phyloP scores from a whole-genome alignment of 2,113 vertebrate genomes.

The Tragulus kanchil region DNA sequence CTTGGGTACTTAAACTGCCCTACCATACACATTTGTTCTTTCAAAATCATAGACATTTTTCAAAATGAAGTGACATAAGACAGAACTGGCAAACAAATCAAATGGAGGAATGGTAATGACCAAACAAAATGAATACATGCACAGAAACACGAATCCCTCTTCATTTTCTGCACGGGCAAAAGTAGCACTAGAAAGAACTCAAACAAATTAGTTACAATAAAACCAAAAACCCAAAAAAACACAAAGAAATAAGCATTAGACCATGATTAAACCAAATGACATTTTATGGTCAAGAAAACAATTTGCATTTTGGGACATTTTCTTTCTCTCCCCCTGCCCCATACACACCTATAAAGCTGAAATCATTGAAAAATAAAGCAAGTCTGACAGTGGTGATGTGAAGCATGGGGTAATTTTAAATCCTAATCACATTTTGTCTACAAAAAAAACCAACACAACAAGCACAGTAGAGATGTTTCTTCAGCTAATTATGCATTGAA shows the following conservation, averaged over 20 bases:
- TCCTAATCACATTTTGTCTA: conserved; percentile 40
- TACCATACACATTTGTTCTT: conserved; percentile 16
- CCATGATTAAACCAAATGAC: not conserved
- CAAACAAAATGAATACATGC: not conserved
- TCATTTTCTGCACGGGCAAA: conserved; percentile 11
- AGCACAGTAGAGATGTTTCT: not conserved
- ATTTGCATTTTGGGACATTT: not conserved
- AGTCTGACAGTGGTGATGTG: not conserved
- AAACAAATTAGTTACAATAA: conserved; percentile 24
- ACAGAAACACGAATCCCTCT: not conserved
- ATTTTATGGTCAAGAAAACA: conserved; percentile 45
- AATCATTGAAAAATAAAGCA: conserved; percentile 31
- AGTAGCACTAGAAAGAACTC: not conserved
- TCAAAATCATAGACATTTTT: conserved; percentile 40
- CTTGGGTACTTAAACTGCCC: not conserved
- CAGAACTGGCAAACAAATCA: not conserved
- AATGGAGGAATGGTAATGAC: not conserved
- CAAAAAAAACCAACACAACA: not conserved
- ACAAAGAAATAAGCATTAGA: conserved; percentile 4
- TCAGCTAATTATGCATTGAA: not conserved
- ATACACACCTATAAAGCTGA: not conserved
- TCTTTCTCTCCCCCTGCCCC: not conserved
- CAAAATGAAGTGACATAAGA: not conserved
- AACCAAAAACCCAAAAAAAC: conserved; percentile 39
- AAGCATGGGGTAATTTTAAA: conserved; percentile 32